A percentile compares a stretch with the other conserved stretches of the same genome.
Conservation (phyloP, 1,140 invertebrate species). For the Drosophila ironensis region DNA sequence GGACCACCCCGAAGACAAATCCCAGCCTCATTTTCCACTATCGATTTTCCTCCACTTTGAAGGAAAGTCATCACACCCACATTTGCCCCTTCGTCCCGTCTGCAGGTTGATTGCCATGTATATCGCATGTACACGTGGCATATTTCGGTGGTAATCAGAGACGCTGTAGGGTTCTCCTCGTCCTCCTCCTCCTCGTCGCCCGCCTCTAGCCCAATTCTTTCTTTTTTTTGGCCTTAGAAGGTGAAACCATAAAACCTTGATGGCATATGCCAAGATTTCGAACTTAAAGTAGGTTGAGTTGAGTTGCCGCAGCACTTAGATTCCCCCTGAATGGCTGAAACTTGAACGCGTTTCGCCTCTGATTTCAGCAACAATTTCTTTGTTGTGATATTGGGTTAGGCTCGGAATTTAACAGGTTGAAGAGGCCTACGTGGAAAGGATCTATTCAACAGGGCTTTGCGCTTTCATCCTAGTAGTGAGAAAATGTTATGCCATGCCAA, state of each 20-base stretch:
- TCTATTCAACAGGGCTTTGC: not conserved
- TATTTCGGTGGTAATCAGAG: conserved; percentile 46
- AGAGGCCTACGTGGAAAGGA: not conserved
- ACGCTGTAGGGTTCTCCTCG: conserved; percentile 47
- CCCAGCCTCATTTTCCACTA: conserved; percentile 37
- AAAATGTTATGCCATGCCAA: conserved; percentile 26
- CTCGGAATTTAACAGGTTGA: conserved; percentile 24
- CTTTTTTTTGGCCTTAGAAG: conserved; percentile 18
- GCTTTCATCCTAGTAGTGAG: conserved; percentile 4
- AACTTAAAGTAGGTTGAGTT: conserved; percentile 39
- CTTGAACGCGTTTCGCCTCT: conserved; percentile 29
- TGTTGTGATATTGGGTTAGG: conserved; percentile 29
- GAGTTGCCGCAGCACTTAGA: conserved; percentile 5
- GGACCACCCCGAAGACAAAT: conserved; percentile 3
- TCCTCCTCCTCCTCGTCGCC: too few species aligned
- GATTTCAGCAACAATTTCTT: conserved; percentile 25
- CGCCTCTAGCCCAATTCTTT: not conserved
- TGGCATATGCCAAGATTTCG: conserved; percentile 58
- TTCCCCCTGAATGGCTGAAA: conserved; percentile 26
- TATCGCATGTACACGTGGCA: conserved; percentile 31
- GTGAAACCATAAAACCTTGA: conserved; percentile 60
- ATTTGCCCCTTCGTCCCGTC: too few species aligned
- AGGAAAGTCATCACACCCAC: not conserved
- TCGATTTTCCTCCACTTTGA: conserved; percentile 71
- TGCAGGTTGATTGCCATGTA: too few species aligned